Conservation (phyloP, 1,140 invertebrate species). For the Zaprionus lachaisei region DNA sequence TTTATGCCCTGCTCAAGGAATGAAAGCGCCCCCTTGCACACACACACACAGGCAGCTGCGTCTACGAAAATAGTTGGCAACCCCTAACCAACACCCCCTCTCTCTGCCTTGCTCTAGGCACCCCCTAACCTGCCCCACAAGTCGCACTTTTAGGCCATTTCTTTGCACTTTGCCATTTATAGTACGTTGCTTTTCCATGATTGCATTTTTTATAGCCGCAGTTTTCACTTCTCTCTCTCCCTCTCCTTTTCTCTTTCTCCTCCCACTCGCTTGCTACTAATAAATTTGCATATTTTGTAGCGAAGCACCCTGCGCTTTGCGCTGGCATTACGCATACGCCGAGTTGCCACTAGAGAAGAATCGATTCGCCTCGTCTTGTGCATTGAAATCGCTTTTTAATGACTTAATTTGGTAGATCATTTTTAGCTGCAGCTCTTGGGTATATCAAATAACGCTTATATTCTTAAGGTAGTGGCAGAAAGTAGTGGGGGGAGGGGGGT, state of each 20-base stretch:
- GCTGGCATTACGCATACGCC: slow-evolving; percentile 58
- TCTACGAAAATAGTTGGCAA: slow-evolving; percentile 74
- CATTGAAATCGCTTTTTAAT: slow-evolving; percentile 65
- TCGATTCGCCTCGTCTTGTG: neutral
- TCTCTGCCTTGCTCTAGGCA: neutral
- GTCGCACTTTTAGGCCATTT: slow-evolving; percentile 78
- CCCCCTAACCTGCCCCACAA: slow-evolving; percentile 17
- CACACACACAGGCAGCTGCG: slow-evolving; percentile 61
- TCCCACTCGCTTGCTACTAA: neutral
- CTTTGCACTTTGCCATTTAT: slow-evolving; percentile 63
- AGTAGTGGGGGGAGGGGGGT: neutral
- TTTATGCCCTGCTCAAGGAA: slow-evolving; percentile 70
- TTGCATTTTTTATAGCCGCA: slow-evolving; percentile 51
- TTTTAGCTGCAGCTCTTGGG: slow-evolving; percentile 11
- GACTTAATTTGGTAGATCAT: slow-evolving; percentile 72
- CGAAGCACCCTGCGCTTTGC: slow-evolving; percentile 26
- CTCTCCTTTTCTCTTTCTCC: slow-evolving; percentile 33
- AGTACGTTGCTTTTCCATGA: slow-evolving; percentile 44
- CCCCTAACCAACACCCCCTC: slow-evolving; percentile 8
- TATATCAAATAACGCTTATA: slow-evolving; percentile 73
- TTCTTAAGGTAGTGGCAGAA: slow-evolving; percentile 53
- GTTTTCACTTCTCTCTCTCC: slow-evolving; percentile 13
- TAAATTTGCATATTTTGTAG: slow-evolving; percentile 70
- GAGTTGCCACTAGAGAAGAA: neutral
- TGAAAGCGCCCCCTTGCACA: slow-evolving; percentile 23